Evolutionary conservation across 2,113 vertebrate genomes (phyloP), one percentile per base, ranked within the genome.

Genomic region (Takifugu flavidus): DNA sequence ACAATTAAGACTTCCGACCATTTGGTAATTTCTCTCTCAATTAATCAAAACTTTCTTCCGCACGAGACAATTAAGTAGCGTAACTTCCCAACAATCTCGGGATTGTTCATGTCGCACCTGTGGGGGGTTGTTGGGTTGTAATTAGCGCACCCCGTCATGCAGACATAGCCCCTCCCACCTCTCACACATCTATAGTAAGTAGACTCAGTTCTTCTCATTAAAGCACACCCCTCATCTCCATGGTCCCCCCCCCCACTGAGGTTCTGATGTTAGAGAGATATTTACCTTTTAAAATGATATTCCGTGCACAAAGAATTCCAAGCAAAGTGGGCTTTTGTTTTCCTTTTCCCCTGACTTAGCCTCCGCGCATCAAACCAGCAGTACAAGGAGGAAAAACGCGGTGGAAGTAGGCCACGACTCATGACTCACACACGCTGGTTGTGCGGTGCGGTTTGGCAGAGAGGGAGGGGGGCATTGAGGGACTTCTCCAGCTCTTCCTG

Each of bases 341-440:
- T 39, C 11, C 3, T 39, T 73, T 75, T 25, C 20, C 25, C 26
- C 67, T 61, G 64, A 74, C 77, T 65, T 72, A 63, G 72, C 77
- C 59, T 77, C 49, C 57, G 52, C 61, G 62, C 66, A 79, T 82
- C 72, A 82, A 68, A 75, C 74, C 67, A 68, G 59, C 62, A 62
- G 47, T 34, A 50, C 65, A 44, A 57, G 34, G 39, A 70, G 52
- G 65, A 75, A 61, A 59, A 31, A 75, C 66, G 83, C 69, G 74
- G 28, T 62, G 65, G 70, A 87, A 89, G 82, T 87, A 87, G 85
- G 83, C 83, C 85, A 83, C 79, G 85, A 83, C 75, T 85, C 78
- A 78, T 75, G 74, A 84, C 65, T 87, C 79, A 69, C 74, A 68
- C 51, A 70, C 62, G 75, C 69, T 59, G 67, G 68, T 74, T 77